These are phyloP conservation scores for Paratrypauchen microcephalus DNA, from an alignment of 2,797 vertebrate species.

Conservation along the genomic window DNA sequence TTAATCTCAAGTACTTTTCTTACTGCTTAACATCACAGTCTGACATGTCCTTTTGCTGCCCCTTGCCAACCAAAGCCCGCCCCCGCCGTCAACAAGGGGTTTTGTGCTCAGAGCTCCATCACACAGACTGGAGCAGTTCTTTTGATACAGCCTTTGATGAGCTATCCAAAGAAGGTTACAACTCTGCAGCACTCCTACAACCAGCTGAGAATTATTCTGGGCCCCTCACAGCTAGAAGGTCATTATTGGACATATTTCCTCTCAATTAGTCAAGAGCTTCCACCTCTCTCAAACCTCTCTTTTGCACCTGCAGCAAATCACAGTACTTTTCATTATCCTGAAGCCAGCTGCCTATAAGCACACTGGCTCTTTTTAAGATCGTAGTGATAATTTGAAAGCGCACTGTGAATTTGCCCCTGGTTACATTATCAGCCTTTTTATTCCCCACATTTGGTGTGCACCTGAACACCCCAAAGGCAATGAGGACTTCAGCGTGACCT, in stretches of 20 bases:
- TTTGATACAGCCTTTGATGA: constrained; percentile 49
- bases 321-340: constrained; percentile 10
- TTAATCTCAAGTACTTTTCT: constrained; percentile 14
- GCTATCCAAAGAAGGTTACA: constrained; percentile 45
- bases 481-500: constrained; percentile 3
- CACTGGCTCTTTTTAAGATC: constrained; percentile 42
- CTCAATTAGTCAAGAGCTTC: constrained; percentile 43
- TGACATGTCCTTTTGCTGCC: constrained; percentile 4
- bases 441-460: constrained; percentile 26
- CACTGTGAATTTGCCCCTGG: constrained; percentile 31
- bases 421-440: constrained; percentile 33
- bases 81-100: constrained; percentile 27
- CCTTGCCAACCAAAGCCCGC: constrained; percentile 8
- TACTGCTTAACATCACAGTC: constrained; percentile 14
- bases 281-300: constrained; percentile 32
- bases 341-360: constrained; percentile 12
- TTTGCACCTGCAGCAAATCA: constrained; percentile 39
- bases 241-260: constrained; percentile 49
- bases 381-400: constrained; percentile 30
- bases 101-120: constrained; percentile 24
- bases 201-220: constrained; percentile 43
- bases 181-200: constrained; percentile 25
- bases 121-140: constrained; percentile 26
- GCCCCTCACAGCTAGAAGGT: constrained; percentile 38
- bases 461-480: neutral